Evolutionary conservation across 2,797 vertebrate species (phyloP), one percentile per base, ranked within the genome.

Genomic region (Botia almorhae): DNA sequence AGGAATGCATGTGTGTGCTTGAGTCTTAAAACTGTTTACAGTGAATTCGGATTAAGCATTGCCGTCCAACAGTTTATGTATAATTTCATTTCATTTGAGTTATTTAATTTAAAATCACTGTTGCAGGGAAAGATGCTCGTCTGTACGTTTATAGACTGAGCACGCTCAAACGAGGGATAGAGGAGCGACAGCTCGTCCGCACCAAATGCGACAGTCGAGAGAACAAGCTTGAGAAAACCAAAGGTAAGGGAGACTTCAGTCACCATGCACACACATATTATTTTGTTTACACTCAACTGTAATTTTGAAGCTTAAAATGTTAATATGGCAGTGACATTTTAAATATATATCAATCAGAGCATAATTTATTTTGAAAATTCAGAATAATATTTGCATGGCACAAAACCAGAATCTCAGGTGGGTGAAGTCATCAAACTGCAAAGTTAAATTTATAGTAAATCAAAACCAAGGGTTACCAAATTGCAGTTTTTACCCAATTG

Each of bases 211-310:
- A 99, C 91, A 96, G 97, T 89, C 91, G 96, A 85, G 98, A 98
- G 84, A 98, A 98, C 89, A 99, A 98, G 89, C 94, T 99, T 87
- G 98, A 99, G 90, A 99, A 98, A 90, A 99, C 98, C 13, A 98
- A 97, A 96, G 98, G 98, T 97, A 83, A 19, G 33, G 21, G 13
- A 64, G 5, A 21, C 19, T 46, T 75, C 17, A 17, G 10, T 13
- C 13, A 21, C 63, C 53, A 69, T 21, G 6, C 11, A 11, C 46
- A 64, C 19, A 21, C 7, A 64, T 36, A 64, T 36, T 10, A 17
- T 3, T 63, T 2, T 63, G 0, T 63, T 29, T 29, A 63, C 36
- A 39, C 36, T 39, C 4, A 39, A 39, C 36, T 39, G 6, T 39
- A 5, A 39, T 39, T 39, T 39, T 5, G 36, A 39, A 39, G 36